Percentiles rank a stretch among this genome's conserved stretches.
phyloP scores from a whole-genome alignment of 2,113 vertebrate species.

The Cyprinus carpio region DNA sequence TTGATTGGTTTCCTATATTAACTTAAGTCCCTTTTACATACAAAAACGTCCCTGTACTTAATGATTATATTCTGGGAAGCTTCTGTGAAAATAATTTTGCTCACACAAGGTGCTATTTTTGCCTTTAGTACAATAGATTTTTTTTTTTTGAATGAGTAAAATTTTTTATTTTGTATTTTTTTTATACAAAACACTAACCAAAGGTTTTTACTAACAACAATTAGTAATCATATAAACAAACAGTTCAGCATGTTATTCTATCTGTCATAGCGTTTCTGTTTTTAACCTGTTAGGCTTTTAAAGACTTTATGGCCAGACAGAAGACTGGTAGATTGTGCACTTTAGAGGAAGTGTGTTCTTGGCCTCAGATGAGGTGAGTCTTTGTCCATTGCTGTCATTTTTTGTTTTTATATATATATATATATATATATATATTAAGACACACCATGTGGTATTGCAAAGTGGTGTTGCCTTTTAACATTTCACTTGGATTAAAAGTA shows the following conservation, averaged over 20 bases:
- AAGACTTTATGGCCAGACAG: slow-evolving; percentile 88
- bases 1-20: not conserved
- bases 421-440: no score
- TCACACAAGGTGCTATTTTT: not conserved
- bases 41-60: not conserved
- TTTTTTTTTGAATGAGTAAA: no score
- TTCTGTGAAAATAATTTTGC: not conserved
- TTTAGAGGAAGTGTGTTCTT: slow-evolving; percentile 90
- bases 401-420: slow-evolving; percentile 1
- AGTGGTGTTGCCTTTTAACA: not conserved
- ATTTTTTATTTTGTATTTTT: no score
- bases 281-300: slow-evolving; percentile 76
- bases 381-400: not conserved
- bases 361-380: slow-evolving; percentile 87
- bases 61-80: not conserved
- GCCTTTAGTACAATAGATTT: not conserved
- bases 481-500: not conserved
- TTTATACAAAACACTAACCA: no score
- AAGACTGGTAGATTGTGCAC: slow-evolving; percentile 89
- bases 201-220: no score
- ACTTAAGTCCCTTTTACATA: not conserved
- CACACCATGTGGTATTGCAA: not conserved
- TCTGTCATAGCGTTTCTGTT: not conserved
- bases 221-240: no score
- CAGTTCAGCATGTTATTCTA: not conserved